A percentile compares a stretch with the other conserved stretches of the same genome.
phyloP scores from a whole-genome alignment of 2,888 invertebrate species.

The Dasysyrphus tricinctus region DNA sequence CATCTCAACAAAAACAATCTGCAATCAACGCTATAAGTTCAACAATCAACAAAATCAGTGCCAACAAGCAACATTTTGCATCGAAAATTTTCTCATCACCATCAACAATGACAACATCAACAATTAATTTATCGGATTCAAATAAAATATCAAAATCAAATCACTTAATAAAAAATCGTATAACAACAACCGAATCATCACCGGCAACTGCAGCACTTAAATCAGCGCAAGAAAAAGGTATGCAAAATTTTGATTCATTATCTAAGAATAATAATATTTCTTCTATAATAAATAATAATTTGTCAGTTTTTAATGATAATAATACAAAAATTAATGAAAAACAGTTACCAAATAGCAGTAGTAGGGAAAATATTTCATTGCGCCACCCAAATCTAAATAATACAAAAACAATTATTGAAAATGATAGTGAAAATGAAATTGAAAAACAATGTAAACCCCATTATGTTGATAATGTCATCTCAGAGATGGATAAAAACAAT shows the following conservation, averaged over 20 bases:
- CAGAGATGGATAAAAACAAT: conserved; percentile 40
- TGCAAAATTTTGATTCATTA: conserved; percentile 63
- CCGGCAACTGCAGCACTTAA: conserved; percentile 45
- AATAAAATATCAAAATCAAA: conserved; percentile 23
- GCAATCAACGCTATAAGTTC: conserved; percentile 25
- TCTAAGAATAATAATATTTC: conserved; percentile 55
- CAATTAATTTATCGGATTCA: conserved; percentile 4
- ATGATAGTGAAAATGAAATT: neutral
- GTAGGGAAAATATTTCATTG: conserved; percentile 72
- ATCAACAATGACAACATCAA: conserved; percentile 1
- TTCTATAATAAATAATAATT: conserved; percentile 57
- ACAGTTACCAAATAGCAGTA: conserved; percentile 57
- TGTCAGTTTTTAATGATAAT: conserved; percentile 71
- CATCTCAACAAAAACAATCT: conserved; percentile 7
- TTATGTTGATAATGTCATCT: conserved; percentile 59
- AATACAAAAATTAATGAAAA: conserved; percentile 46
- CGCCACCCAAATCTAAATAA: conserved; percentile 65
- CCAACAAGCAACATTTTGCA: conserved; percentile 53
- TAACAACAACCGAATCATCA: conserved; percentile 23
- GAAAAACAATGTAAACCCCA: conserved; percentile 57
- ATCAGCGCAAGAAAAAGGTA: conserved; percentile 70
- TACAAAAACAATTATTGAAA: conserved; percentile 33
- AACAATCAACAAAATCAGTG: conserved; percentile 51
- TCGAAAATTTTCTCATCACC: conserved; percentile 28
- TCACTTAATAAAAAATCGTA: conserved; percentile 15